Percentiles rank a stretch among this genome's conserved stretches.
Evolutionary conservation across 2,113 vertebrate genomes (phyloP).

Genomic region (Neopipo cinnamomea): DNA sequence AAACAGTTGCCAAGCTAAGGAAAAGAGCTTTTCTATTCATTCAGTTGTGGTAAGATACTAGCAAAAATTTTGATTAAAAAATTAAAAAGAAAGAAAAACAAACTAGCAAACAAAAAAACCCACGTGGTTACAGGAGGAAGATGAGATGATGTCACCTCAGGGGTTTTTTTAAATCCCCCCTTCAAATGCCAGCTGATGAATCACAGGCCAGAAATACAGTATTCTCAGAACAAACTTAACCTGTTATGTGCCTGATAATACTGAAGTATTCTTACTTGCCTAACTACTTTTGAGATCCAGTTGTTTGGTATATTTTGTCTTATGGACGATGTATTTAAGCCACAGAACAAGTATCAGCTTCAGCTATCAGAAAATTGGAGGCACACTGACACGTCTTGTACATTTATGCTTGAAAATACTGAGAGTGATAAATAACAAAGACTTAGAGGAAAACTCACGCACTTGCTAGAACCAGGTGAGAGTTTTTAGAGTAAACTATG

Average conservation of each 20-base stretch:
- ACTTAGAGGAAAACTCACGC: background rate
- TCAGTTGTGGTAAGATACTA: background rate
- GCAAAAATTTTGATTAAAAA: background rate
- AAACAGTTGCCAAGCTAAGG: background rate
- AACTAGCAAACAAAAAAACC: too few relatives aligned
- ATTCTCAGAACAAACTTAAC: background rate
- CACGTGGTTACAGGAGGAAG: background rate
- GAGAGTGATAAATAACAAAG: background rate
- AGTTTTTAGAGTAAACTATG: background rate
- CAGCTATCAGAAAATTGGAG: background rate
- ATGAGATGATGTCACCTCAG: background rate
- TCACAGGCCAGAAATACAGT: background rate
- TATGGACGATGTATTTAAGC: background rate
- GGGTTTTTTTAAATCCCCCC: background rate
- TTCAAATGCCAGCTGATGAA: background rate
- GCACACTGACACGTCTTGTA: background rate
- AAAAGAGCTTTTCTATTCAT: background rate
- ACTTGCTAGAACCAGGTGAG: background rate
- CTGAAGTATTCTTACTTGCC: background rate
- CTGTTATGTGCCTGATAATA: background rate
- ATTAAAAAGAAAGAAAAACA: rapidly evolving
- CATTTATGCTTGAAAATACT: background rate
- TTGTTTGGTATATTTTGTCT: background rate
- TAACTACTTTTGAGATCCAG: background rate
- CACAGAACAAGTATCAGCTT: background rate